These are phyloP conservation scores for Ormyrus labotus DNA, from an alignment of 2,888 invertebrate species.

Conservation along the genomic window DNA sequence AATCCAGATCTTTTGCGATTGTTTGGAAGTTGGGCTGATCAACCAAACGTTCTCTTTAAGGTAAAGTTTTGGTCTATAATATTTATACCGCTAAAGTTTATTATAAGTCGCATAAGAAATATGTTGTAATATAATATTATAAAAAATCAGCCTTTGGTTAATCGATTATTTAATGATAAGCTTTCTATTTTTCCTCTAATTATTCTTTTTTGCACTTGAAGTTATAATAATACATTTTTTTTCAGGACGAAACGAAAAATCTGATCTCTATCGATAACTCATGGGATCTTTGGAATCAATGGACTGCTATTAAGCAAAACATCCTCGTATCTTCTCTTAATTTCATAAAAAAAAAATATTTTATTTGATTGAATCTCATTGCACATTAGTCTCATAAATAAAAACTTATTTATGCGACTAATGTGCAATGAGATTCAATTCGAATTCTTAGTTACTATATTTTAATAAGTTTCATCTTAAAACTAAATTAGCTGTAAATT, in stretches of 20 bases:
- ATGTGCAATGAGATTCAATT: too few relatives aligned
- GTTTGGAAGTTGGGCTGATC: conserved; percentile 80
- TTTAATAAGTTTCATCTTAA: conserved; percentile 3
- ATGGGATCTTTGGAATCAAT: conserved; percentile 66
- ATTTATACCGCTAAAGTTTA: too few relatives aligned
- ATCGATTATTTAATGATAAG: not conserved
- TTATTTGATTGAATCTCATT: conserved; percentile 39
- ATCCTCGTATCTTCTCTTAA: not conserved
- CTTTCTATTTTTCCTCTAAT: not conserved
- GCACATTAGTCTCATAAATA: conserved; percentile 49
- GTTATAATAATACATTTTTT: conserved; percentile 37
- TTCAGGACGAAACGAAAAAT: conserved; percentile 76
- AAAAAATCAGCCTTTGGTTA: too few relatives aligned
- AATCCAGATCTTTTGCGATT: conserved; percentile 81
- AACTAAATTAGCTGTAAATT: not conserved
- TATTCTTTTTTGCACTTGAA: not conserved
- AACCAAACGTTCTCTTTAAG: conserved; percentile 78
- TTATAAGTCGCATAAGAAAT: too few relatives aligned
- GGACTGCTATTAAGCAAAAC: conserved; percentile 61
- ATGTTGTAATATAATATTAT: too few relatives aligned
- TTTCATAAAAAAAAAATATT: not conserved
- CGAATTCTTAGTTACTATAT: not conserved
- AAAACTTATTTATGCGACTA: conserved; percentile 11
- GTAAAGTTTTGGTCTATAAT: conserved; percentile 65
- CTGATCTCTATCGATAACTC: conserved; percentile 72